phyloP scores from a whole-genome alignment of 2,888 invertebrate genomes.

The Hirtodrosophila duncani region DNA sequence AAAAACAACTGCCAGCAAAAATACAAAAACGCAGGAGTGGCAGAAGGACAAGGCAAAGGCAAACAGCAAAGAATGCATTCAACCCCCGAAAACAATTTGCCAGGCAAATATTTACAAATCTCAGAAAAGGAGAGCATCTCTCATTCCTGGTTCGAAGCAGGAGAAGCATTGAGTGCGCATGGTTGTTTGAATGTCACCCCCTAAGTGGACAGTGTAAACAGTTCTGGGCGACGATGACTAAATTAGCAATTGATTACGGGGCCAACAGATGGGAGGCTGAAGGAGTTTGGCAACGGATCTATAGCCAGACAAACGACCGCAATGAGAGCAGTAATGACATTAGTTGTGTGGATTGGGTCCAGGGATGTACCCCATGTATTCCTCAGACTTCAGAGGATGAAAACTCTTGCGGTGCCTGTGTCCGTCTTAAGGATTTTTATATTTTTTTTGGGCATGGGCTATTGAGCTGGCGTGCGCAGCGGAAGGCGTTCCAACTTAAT shows the following conservation, averaged over 20 bases:
- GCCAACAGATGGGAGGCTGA: background rate
- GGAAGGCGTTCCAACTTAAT: slow-evolving; percentile 70
- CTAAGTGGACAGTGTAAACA: slow-evolving; percentile 19
- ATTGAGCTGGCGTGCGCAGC: slow-evolving; percentile 63
- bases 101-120: slow-evolving; percentile 60
- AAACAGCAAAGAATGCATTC: slow-evolving; percentile 13
- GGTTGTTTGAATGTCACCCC: slow-evolving; percentile 52
- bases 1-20: slow-evolving; percentile 52
- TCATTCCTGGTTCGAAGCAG: background rate
- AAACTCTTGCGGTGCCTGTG: slow-evolving; percentile 46
- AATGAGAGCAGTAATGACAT: slow-evolving; percentile 68
- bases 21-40: slow-evolving; percentile 1
- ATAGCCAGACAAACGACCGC: slow-evolving; percentile 44
- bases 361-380: slow-evolving; percentile 8
- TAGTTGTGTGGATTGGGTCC: slow-evolving; percentile 27
- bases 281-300: background rate
- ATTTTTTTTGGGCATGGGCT: slow-evolving; percentile 41
- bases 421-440: slow-evolving; percentile 7
- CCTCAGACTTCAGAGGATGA: background rate
- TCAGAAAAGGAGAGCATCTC: slow-evolving; percentile 27
- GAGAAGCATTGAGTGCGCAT: background rate
- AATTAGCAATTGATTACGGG: slow-evolving; percentile 61
- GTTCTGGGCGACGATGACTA: slow-evolving; percentile 54
- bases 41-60: slow-evolving; percentile 2
- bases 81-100: slow-evolving; percentile 40